Conservation (phyloP, 2,888 invertebrate genomes). For the Hydrotaea cyrtoneurina region DNA sequence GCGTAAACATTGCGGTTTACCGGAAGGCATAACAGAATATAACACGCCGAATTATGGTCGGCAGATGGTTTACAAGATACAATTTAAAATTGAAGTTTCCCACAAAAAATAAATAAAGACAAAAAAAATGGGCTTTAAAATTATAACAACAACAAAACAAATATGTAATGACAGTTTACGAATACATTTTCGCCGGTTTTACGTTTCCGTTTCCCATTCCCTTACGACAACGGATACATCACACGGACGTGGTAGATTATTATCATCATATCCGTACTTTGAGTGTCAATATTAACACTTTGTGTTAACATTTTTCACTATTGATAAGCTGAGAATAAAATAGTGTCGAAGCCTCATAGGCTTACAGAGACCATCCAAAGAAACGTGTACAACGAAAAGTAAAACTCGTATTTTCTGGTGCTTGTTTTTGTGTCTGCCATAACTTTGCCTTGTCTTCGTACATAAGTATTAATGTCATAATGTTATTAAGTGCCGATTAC, state of each 20-base stretch:
- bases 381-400: not conserved
- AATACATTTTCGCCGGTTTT: slow-evolving; percentile 1
- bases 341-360: not conserved
- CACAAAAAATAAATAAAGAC: not conserved
- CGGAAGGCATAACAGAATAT: not conserved
- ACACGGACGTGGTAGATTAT: not conserved
- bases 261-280: not conserved
- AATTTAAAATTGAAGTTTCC: not conserved
- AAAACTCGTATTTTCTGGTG: not conserved
- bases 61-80: not conserved
- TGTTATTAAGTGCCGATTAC: slow-evolving; percentile 20
- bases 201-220: not conserved
- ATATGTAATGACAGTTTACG: not conserved
- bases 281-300: slow-evolving; percentile 23
- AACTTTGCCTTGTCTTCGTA: not conserved
- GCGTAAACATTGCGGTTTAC: slow-evolving; percentile 27
- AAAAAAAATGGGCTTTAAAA: too few species aligned
- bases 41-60: not conserved
- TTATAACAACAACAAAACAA: not conserved
- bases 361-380: not conserved
- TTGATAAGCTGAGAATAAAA: slow-evolving; percentile 9
- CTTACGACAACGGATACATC: not conserved
- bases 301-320: not conserved
- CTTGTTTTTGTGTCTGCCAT: not conserved
- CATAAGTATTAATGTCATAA: slow-evolving; percentile 19